A percentile compares a stretch with the other conserved stretches of the same genome.
These are phyloP conservation scores for Paraplagusia blochii DNA, from an alignment of 2,113 vertebrate genomes.

Conservation along the genomic window DNA sequence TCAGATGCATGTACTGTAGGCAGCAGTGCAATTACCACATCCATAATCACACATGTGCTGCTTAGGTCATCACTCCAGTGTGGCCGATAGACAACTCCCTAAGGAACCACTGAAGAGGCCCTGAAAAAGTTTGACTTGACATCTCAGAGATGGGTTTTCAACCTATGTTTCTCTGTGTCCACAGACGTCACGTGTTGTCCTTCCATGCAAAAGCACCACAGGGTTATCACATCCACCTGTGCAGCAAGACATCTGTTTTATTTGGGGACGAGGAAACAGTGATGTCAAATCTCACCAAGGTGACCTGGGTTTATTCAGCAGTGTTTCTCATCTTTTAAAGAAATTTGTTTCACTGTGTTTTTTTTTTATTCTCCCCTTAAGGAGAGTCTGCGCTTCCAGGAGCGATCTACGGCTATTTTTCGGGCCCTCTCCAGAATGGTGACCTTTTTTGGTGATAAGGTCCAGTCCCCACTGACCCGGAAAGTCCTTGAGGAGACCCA, in stretches of 20 bases:
- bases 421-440: slow-evolving; percentile 80
- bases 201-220: slow-evolving; percentile 69
- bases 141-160: too few species aligned
- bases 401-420: slow-evolving; percentile 77
- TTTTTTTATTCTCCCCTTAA: slow-evolving; percentile 43
- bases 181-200: slow-evolving; percentile 83
- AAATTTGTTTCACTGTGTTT: neutral
- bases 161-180: neutral
- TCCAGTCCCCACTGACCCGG: slow-evolving; percentile 65
- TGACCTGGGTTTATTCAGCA: slow-evolving; percentile 38
- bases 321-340: neutral
- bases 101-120: neutral
- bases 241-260: slow-evolving; percentile 80
- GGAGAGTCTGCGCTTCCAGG: slow-evolving; percentile 84
- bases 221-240: slow-evolving; percentile 83
- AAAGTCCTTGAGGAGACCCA: slow-evolving; percentile 68
- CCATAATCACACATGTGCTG: slow-evolving; percentile 54
- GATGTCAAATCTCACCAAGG: slow-evolving; percentile 81
- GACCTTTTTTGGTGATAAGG: slow-evolving; percentile 71
- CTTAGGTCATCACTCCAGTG: slow-evolving; percentile 31
- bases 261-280: slow-evolving; percentile 87
- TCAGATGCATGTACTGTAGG: slow-evolving; percentile 56
- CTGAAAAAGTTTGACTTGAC: too few species aligned
- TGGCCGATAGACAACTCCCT: slow-evolving; percentile 20
- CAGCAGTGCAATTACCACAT: slow-evolving; percentile 66